Evolutionary conservation across 2,888 invertebrate species (phyloP).

Genomic region (Phragmatobia fuliginosa): DNA sequence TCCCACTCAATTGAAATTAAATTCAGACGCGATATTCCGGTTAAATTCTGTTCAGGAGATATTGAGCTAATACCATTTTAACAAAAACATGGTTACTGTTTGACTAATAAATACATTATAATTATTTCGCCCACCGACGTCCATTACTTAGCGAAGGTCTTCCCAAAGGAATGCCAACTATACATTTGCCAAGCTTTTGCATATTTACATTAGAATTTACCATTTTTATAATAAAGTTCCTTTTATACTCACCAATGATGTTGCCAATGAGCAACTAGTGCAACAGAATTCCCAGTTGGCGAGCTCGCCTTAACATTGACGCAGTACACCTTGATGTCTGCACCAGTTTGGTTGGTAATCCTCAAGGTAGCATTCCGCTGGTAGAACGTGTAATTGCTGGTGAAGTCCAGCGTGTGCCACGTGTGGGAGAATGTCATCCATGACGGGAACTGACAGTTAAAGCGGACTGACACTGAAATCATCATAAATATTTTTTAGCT

Average conservation of each 20-base stretch:
- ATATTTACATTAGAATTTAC: too few relatives aligned
- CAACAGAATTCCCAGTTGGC: conserved; percentile 82
- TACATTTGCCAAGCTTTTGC: too few relatives aligned
- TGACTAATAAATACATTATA: too few relatives aligned
- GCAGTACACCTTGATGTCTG: conserved; percentile 89
- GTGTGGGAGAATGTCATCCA: conserved; percentile 95
- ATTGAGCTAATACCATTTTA: too few relatives aligned
- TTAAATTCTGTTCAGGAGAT: too few relatives aligned
- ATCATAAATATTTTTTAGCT: not conserved
- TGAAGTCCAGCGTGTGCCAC: conserved; percentile 96
- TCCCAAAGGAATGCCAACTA: too few relatives aligned
- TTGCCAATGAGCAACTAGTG: conserved; percentile 86
- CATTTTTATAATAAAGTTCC: not conserved
- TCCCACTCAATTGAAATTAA: too few relatives aligned
- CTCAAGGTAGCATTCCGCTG: conserved; percentile 92
- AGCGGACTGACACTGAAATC: conserved; percentile 88
- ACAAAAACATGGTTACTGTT: too few relatives aligned
- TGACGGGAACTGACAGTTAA: conserved; percentile 94
- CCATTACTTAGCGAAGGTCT: too few relatives aligned
- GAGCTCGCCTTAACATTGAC: conserved; percentile 87
- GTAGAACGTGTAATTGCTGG: conserved; percentile 94
- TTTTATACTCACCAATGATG: conserved; percentile 77
- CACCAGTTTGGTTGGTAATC: conserved; percentile 88
- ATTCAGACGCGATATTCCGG: too few relatives aligned
- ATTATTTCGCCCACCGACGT: too few relatives aligned